Conservation (phyloP, 2,797 vertebrate genomes). For the Darevskia nairensis region DNA sequence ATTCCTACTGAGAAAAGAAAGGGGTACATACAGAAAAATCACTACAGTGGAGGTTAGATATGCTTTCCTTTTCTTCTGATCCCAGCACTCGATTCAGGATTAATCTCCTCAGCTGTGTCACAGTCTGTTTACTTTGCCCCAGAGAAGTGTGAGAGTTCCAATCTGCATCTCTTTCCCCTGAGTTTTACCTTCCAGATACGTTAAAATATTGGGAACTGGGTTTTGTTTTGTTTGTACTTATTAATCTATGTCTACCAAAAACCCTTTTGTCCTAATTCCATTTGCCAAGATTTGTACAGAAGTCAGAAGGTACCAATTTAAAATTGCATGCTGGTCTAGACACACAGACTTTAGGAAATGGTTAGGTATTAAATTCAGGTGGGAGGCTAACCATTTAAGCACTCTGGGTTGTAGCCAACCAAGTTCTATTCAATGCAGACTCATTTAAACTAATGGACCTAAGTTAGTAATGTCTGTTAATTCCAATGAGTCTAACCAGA, state of each 20-base stretch:
- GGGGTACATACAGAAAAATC: neutral
- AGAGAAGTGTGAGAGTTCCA: neutral
- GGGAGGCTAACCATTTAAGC: constrained; percentile 43
- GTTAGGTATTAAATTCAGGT: constrained; percentile 29
- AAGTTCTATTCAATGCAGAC: no score
- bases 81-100: neutral
- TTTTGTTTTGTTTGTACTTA: neutral
- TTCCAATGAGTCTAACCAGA: no score
- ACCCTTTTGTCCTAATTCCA: constrained; percentile 9
- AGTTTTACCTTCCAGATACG: neutral
- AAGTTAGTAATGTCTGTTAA: no score
- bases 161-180: neutral
- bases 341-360: constrained; percentile 56
- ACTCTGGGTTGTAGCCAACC: no score
- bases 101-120: neutral
- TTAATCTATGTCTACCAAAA: constrained; percentile 36
- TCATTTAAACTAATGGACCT: no score
- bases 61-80: neutral
- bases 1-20: neutral
- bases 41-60: neutral
- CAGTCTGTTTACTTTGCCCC: neutral
- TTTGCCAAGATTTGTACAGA: constrained; percentile 51
- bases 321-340: constrained; percentile 41
- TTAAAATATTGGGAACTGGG: neutral
- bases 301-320: constrained; percentile 34